A percentile compares a stretch with the other conserved stretches of the same genome.
Evolutionary conservation across 2,888 invertebrate genomes (phyloP).

Genomic region (Leuctra nigra): DNA sequence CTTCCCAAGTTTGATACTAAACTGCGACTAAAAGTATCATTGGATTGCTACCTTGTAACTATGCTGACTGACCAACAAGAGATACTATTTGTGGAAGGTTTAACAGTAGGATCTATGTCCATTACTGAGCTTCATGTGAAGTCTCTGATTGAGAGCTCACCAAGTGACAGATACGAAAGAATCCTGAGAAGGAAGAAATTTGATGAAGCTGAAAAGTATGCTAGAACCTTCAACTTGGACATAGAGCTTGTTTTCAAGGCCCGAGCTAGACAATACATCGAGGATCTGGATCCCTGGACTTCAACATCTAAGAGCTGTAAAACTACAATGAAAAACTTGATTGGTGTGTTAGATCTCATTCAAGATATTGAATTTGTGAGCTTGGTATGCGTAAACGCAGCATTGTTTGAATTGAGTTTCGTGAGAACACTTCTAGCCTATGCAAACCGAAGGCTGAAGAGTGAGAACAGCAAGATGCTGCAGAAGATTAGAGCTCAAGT

Average conservation of each 20-base stretch:
- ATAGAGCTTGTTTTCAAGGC: slow-evolving; percentile 40
- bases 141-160: slow-evolving; percentile 41
- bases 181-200: slow-evolving; percentile 42
- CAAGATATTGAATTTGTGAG: slow-evolving; percentile 42
- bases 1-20: slow-evolving; percentile 36
- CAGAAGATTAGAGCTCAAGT: slow-evolving; percentile 26
- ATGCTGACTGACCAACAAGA: slow-evolving; percentile 33
- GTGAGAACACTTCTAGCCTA: slow-evolving; percentile 37
- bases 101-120: slow-evolving; percentile 29
- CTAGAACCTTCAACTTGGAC: slow-evolving; percentile 40
- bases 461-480: slow-evolving; percentile 25
- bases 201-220: slow-evolving; percentile 45
- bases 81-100: slow-evolving; percentile 38
- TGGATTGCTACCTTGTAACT: slow-evolving; percentile 35
- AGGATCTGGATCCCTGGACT: slow-evolving; percentile 36
- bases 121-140: slow-evolving; percentile 38
- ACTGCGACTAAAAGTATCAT: slow-evolving; percentile 36
- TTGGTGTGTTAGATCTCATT: slow-evolving; percentile 41
- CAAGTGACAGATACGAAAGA: slow-evolving; percentile 42
- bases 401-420: slow-evolving; percentile 36
- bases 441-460: slow-evolving; percentile 35
- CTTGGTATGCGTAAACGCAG: slow-evolving; percentile 41
- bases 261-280: slow-evolving; percentile 40
- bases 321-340: slow-evolving; percentile 35
- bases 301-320: slow-evolving; percentile 32